Evolutionary conservation across 2,888 invertebrate species (phyloP).

Genomic region (Dryobotodes eremita): DNA sequence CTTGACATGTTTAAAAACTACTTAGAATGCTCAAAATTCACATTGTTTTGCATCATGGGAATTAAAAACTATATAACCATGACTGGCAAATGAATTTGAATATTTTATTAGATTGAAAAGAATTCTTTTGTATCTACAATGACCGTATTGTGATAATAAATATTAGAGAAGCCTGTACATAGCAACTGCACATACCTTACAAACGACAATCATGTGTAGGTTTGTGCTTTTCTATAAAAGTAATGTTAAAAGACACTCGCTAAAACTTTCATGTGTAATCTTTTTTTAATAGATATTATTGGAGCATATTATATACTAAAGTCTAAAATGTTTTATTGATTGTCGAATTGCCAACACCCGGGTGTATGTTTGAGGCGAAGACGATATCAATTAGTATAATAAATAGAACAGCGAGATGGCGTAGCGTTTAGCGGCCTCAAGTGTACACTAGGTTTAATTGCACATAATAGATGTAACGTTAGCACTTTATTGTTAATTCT

Average conservation of each 20-base stretch:
- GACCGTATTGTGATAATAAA: constrained; percentile 79
- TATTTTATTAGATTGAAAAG: constrained; percentile 40
- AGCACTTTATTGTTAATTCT: constrained; percentile 79
- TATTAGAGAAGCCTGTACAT: constrained; percentile 80
- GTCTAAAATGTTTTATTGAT: constrained; percentile 76
- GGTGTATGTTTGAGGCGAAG: constrained; percentile 73
- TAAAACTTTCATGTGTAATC: constrained; percentile 68
- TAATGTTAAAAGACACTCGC: constrained; percentile 64
- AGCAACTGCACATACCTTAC: constrained; percentile 72
- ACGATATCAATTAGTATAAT: constrained; percentile 59
- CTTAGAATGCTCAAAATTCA: constrained; percentile 45
- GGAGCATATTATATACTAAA: constrained; percentile 71
- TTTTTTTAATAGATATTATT: constrained; percentile 72
- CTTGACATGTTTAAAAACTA: constrained; percentile 30
- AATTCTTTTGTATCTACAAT: constrained; percentile 61
- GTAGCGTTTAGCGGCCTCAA: constrained; percentile 65
- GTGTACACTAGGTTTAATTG: constrained; percentile 74
- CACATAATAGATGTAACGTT: constrained; percentile 76
- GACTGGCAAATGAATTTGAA: constrained; percentile 51
- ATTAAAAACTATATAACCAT: constrained; percentile 34
- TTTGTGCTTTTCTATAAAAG: constrained; percentile 74
- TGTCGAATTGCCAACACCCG: constrained; percentile 87
- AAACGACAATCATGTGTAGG: constrained; percentile 72
- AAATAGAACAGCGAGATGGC: constrained; percentile 49
- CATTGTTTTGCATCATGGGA: constrained; percentile 44